Base-by-base conservation (phyloP, 2,888 invertebrate species). In the Sminthurinus aureus region DNA sequence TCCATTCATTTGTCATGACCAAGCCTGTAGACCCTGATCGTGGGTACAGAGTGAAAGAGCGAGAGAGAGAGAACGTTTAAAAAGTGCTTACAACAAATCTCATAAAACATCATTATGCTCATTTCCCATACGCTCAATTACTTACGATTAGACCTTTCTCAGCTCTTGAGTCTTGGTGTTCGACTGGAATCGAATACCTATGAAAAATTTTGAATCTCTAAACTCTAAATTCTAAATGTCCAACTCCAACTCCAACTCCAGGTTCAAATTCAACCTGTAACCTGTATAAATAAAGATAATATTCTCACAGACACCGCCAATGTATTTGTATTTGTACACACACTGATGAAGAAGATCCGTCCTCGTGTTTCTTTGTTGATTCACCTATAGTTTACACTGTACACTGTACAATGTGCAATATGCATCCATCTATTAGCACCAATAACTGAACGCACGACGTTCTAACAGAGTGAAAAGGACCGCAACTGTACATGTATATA, bases 1-100 rank as follows among this genome's bases (percentile, higher is more conserved):
- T 87, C 85, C 87, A 87, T 88, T 88, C 88, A 88, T 88, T 87
- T 88, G 88, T 88, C 87, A 87, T 86, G 86, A 85, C 82, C 85
- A 85, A 85, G 85, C 78, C 75, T 38, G 38, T 38, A 38, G 38
- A 1, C 38, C 38, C 38, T 80, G 80, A 80, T 80, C 80, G 83
- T 84, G 85, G 84, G 74, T 38, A 38, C 38, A 38, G 38, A 38
- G 38, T 38, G 38, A 38, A 38, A 38, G 38, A 38, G 38, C 1
- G 38, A 38, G 38, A 38, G 38, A 38, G 6, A 38, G 38, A 38
- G 38, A 38, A 38, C 83, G 84, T 86, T 86, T 86, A 83, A 85
- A 82, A 82, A 84, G 80, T 81, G 86, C 85, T 86, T 84, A 86
- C 66, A 82, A 75, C 82, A 82, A 82, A 84, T 83, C 84, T 82